A percentile compares a stretch with the other conserved stretches of the same genome.
phyloP scores from a whole-genome alignment of 2,113 vertebrate species.

The Python bivittatus region DNA sequence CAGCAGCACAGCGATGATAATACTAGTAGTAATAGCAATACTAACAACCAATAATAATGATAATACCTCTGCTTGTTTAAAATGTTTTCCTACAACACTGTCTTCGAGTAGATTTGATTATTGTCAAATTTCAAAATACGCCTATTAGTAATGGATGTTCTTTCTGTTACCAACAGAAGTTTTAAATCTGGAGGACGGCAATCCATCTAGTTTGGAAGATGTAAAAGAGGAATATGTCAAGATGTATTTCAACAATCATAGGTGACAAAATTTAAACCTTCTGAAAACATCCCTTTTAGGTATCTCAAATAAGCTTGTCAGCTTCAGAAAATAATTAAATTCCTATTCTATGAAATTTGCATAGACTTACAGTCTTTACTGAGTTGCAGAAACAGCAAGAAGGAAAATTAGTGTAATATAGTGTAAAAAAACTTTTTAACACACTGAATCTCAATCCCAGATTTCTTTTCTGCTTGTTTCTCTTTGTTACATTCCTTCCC shows the following conservation, averaged over 20 bases:
- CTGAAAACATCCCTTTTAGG: background rate
- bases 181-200: constrained; percentile 69
- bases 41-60: background rate
- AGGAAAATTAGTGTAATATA: background rate
- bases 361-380: background rate
- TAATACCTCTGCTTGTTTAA: background rate
- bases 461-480: background rate
- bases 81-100: constrained; percentile 9
- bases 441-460: background rate
- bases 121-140: constrained; percentile 13
- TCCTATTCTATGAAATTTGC: background rate
- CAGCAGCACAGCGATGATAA: background rate
- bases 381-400: background rate
- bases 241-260: constrained; percentile 55
- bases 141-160: constrained; percentile 26
- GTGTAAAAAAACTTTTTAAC: no score
- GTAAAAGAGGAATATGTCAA: constrained; percentile 72
- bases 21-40: background rate
- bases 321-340: constrained; percentile 5
- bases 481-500: constrained; percentile 17
- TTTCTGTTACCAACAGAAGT: constrained; percentile 61
- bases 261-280: constrained; percentile 57
- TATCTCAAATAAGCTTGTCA: constrained; percentile 23
- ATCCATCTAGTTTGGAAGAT: constrained; percentile 69
- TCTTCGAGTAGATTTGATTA: constrained; percentile 15